phyloP scores from a whole-genome alignment of 35 echinoderm and acorn worm genomes.

The Anneissia japonica region DNA sequence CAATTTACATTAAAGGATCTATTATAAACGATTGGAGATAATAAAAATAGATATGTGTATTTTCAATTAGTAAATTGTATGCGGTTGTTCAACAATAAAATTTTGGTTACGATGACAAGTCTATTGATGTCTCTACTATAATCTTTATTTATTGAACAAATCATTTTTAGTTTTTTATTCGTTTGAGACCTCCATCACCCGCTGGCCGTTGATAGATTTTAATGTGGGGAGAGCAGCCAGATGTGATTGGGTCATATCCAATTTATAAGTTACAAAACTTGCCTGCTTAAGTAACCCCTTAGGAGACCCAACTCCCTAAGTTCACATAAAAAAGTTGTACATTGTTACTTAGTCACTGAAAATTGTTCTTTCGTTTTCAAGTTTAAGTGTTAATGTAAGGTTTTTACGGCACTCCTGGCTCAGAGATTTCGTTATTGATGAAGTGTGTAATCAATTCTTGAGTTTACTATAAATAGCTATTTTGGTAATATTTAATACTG shows the following conservation, averaged over 20 bases:
- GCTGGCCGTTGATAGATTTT: neutral
- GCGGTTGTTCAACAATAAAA: too few relatives aligned
- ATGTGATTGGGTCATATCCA: neutral
- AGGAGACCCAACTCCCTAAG: neutral
- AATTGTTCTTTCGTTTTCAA: neutral
- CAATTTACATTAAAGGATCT: too few relatives aligned
- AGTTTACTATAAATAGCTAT: neutral
- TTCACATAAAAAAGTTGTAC: neutral
- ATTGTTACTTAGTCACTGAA: neutral
- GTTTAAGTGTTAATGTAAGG: neutral
- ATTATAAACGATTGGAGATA: too few relatives aligned
- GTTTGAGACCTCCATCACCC: neutral
- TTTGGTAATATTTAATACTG: too few relatives aligned
- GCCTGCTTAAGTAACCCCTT: neutral
- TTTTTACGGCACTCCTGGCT: neutral
- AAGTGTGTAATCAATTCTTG: neutral
- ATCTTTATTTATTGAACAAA: neutral
- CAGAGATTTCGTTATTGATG: neutral
- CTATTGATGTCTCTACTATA: neutral
- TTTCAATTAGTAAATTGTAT: too few relatives aligned
- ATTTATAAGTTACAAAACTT: neutral
- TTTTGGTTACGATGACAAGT: too few relatives aligned
- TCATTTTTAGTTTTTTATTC: neutral
- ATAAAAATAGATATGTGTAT: too few relatives aligned
- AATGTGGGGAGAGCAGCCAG: neutral